Percentiles rank a stretch among this genome's conserved stretches.
phyloP scores from a whole-genome alignment of 2,113 vertebrate genomes.

The Physeter macrocephalus region DNA sequence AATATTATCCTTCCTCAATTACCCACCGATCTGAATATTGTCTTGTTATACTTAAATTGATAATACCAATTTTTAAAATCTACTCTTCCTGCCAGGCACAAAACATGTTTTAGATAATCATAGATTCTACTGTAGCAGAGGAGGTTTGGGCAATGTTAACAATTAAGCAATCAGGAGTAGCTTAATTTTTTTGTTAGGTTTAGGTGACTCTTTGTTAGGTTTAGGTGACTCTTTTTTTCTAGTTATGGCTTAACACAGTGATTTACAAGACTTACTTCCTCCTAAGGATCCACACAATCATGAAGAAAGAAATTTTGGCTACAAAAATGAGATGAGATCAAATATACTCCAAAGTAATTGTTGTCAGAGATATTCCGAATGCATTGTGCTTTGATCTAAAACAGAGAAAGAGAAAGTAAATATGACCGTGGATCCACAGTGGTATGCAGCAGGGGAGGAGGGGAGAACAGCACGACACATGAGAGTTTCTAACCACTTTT shows the following conservation, averaged over 20 bases:
- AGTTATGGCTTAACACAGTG: not conserved
- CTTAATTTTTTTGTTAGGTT: not conserved
- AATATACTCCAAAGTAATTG: not conserved
- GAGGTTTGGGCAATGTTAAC: not conserved
- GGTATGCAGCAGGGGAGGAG: fast-evolving
- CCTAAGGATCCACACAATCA: not conserved
- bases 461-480: fast-evolving
- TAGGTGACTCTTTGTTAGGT: not conserved
- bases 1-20: not conserved
- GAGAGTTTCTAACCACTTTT: not conserved
- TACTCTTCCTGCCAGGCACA: not conserved
- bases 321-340: not conserved
- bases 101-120: not conserved
- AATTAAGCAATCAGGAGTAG: not conserved
- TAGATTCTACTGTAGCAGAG: not conserved
- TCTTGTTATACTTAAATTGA: not conserved
- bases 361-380: not conserved
- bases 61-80: not conserved
- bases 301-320: slow-evolving; percentile 3
- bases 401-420: not conserved
- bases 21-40: not conserved
- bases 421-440: fast-evolving
- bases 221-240: not conserved
- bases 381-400: not conserved
- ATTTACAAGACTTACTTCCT: not conserved